A percentile compares a stretch with the other conserved stretches of the same genome.
Evolutionary conservation across 1,140 invertebrate species (phyloP).

Genomic region (Kradibia gibbosae): DNA sequence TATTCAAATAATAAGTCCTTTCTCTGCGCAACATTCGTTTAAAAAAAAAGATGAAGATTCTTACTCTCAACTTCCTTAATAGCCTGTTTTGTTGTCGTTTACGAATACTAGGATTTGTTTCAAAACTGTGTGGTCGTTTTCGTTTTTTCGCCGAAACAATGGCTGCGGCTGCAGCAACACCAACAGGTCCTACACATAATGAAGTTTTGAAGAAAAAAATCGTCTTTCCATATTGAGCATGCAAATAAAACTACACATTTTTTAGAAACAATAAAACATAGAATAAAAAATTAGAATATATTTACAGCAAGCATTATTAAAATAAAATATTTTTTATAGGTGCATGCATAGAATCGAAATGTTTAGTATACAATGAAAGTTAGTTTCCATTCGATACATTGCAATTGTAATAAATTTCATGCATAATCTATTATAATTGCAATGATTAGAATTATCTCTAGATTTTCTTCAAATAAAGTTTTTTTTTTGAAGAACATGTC

Average conservation of each 20-base stretch:
- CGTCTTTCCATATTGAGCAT: conserved; percentile 16
- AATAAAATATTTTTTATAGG: conserved; percentile 2
- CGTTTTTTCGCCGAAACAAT: conserved; percentile 97
- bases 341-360: conserved; percentile 22
- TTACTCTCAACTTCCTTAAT: conserved; percentile 88
- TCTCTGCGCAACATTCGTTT: background rate
- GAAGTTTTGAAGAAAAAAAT: conserved; percentile 44
- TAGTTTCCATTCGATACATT: conserved; percentile 4
- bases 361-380: conserved; percentile 16
- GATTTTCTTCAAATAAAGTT: no score
- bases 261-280: conserved; percentile 25
- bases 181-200: conserved; percentile 84
- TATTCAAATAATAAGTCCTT: no score
- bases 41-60: conserved; percentile 45
- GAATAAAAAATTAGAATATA: background rate
- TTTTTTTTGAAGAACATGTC: no score
- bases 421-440: background rate
- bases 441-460: background rate
- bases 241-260: conserved; percentile 43
- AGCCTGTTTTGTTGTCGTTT: conserved; percentile 97
- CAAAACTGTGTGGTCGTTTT: conserved; percentile 96
- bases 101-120: conserved; percentile 97
- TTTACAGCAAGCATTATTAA: conserved; percentile 29
- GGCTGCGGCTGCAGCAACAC: conserved; percentile 96
- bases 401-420: background rate